Base-by-base conservation (phyloP, 2,113 vertebrate genomes). In the Clarias macrocephalus region DNA sequence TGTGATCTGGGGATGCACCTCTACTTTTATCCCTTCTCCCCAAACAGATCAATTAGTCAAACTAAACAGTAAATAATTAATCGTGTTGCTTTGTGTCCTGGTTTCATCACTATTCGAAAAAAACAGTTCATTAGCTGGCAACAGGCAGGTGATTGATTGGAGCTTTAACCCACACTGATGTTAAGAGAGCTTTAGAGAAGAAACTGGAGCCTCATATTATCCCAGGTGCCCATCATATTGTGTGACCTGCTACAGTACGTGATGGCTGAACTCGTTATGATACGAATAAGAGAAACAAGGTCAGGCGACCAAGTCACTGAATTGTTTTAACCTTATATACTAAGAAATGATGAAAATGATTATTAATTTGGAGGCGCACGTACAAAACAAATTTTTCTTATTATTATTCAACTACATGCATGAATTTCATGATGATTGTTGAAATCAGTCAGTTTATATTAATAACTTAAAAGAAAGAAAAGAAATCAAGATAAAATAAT, bases 311-410 rank as follows among this genome's bases (percentile, higher is more conserved):
- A 60, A 92, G 91, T 91, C 59, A 15, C 65, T 93, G 6, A 54
- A 42, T 13, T 25, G 97, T 97, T 99, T 97, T 96, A 96, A 96
- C 96, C 95, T 95, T 97, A 98, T 98, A 98, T 99, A 97, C 96
- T 96, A 96, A 96, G 33, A 95, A 96, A 98, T 13, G 3, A 59
- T 33, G 15, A 80, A 30, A 33, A 60, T 6, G 4, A 54, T 56
- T n/a, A 25, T 48, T 52, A 7, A 23, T 13, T 19, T 33, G 15
- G 75, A 33, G 54, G 42, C 37, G 21, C 19, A 23, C 37, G 37
- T 42, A 3, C 11, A 25, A 18, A 62, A 15, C 2, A 37, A 80
- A 3, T 25, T 57, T 18, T 28, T 10, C 0, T 21, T 21, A 42
- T 37, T 25, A 62, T 23, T 28, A 80, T 77, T n/a, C n/a, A 3